phyloP scores from a whole-genome alignment of 2,797 vertebrate species.

The Mycteria americana region DNA sequence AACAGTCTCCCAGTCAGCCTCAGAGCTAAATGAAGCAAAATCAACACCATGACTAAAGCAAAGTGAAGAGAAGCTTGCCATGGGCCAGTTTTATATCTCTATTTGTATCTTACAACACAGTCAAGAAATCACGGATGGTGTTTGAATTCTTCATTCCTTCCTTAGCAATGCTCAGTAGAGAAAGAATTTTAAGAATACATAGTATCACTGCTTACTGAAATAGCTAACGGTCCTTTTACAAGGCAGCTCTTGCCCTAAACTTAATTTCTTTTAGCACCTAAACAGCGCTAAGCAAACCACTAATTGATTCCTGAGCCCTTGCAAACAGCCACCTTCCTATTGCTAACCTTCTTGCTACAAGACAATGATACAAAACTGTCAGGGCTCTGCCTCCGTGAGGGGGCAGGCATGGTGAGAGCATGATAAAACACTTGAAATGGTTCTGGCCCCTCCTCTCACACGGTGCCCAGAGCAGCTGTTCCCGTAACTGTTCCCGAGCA shows the following conservation, averaged over 20 bases:
- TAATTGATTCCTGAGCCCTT: not conserved
- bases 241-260: not conserved
- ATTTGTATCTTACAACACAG: not conserved
- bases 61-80: not conserved
- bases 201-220: not conserved
- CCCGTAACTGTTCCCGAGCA: not conserved
- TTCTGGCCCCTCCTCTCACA: not conserved
- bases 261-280: not conserved
- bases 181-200: not conserved
- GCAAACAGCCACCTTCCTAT: not conserved
- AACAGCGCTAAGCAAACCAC: not conserved
- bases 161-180: not conserved
- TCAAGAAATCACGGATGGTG: not conserved
- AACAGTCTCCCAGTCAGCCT: not conserved
- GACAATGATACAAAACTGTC: not conserved
- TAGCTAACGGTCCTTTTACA: not conserved
- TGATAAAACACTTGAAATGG: not conserved
- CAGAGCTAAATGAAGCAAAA: not conserved
- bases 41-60: not conserved
- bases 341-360: not conserved
- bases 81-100: not conserved
- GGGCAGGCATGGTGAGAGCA: not conserved
- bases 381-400: not conserved
- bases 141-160: not conserved
- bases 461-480: not conserved